These are phyloP conservation scores for Lates calcarifer DNA, from an alignment of 2,113 vertebrate genomes.

Conservation along the genomic window DNA sequence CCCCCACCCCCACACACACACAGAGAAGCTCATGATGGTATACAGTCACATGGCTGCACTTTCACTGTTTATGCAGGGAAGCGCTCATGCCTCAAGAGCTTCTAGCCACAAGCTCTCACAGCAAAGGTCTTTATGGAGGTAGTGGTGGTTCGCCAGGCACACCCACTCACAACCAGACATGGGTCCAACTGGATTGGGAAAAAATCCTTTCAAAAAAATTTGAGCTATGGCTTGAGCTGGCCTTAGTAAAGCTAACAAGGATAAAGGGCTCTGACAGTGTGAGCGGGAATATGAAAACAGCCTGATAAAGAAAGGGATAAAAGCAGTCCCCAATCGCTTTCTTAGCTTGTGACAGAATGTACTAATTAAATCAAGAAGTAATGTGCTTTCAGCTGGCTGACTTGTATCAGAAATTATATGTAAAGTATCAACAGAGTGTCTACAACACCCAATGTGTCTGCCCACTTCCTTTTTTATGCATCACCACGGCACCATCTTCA, in stretches of 20 bases:
- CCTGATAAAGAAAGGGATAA: not conserved
- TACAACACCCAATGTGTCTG: not conserved
- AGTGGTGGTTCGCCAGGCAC: constrained; percentile 35
- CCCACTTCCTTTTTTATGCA: not conserved
- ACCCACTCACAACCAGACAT: constrained; percentile 52
- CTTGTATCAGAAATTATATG: constrained; percentile 8
- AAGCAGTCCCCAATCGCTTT: not conserved
- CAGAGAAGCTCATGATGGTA: constrained; percentile 20
- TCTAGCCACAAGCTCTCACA: constrained; percentile 44
- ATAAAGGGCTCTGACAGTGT: constrained; percentile 14
- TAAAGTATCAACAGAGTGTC: not conserved
- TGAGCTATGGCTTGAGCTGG: constrained; percentile 26
- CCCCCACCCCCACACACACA: not conserved
- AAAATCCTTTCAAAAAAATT: constrained; percentile 35
- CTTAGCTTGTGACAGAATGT: not conserved
- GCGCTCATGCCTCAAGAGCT: constrained; percentile 51
- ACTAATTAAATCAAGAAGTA: not conserved
- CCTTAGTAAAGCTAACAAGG: constrained; percentile 18
- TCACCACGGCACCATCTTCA: constrained; percentile 11
- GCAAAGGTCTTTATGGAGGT: constrained; percentile 34
- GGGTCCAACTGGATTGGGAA: constrained; percentile 17
- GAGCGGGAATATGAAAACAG: constrained; percentile 3
- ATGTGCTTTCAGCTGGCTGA: constrained; percentile 4
- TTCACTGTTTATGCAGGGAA: constrained; percentile 42
- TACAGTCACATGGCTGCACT: constrained; percentile 17